Base-by-base conservation (phyloP, 2,888 invertebrate species). In the Cinara cedri region DNA sequence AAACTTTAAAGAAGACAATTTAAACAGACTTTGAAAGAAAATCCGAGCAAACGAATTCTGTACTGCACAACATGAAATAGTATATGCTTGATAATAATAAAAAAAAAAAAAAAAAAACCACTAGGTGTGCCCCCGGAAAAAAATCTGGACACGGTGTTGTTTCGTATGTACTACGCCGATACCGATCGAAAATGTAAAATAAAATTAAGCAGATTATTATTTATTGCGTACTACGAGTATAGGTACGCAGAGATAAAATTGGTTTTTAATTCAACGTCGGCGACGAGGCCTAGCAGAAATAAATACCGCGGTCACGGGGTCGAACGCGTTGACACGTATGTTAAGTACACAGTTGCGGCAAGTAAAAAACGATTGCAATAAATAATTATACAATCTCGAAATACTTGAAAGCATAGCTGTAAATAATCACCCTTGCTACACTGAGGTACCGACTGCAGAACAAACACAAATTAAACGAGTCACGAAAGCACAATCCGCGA, bases 201-300 rank as follows among this genome's bases (percentile, higher is more conserved):
- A n/a, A n/a, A n/a, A n/a, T n/a, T n/a, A n/a, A n/a, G n/a, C 16
- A 24, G 8, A 60, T 34, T 34, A 34, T 34, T 34, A 34, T 6
- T 4, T 6, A 34, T 34, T 34, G 6, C n/a, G n/a, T 34, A 34
- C 34, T 34, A 34, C 34, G 6, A 34, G 6, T 34, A 34, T 4
- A 34, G 3, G 34, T 34, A 34, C 34, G 34, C 6, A 26, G 8
- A 60, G 26, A 60, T 16, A 60, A 26, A 60, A 60, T 26, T 26
- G 24, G 24, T 26, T 26, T 26, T 26, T 60, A 60, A 26, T 60
- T 24, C 26, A 26, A 51, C 21, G 66, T 10, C 26, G 60, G n/a
- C 10, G 34, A 62, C 49, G 14, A 62, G 42, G 62, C 21, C 74
- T 74, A 63, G 74, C 74, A 74, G 51, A 74, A 74, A 74, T 74